Conservation (phyloP, 2,888 invertebrate genomes). For the Syritta pipiens region DNA sequence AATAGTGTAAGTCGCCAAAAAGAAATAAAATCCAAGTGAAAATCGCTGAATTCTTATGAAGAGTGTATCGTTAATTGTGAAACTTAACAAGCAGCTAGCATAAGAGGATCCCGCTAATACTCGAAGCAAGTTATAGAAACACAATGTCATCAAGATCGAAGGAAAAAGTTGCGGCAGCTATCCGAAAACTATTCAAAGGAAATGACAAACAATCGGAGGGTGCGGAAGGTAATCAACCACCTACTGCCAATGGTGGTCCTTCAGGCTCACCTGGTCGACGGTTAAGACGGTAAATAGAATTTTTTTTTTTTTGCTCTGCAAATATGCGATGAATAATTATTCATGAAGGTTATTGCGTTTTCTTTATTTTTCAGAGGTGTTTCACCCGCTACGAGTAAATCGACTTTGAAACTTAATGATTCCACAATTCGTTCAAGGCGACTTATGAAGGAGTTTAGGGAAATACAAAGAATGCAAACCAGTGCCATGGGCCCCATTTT, state of each 20-base stretch:
- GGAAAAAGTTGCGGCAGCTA: constrained; percentile 90
- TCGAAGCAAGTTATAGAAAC: constrained; percentile 19
- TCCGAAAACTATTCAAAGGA: constrained; percentile 88
- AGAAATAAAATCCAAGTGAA: background rate
- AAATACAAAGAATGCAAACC: constrained; percentile 87
- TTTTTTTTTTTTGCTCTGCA: background rate
- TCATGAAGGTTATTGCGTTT: background rate
- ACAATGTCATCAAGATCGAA: constrained; percentile 89
- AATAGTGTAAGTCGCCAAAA: background rate
- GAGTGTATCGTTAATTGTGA: constrained; percentile 2
- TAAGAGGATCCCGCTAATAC: constrained; percentile 20
- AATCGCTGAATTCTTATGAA: constrained; percentile 24
- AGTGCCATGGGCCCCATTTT: constrained; percentile 87
- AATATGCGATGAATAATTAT: background rate
- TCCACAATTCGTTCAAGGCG: constrained; percentile 86
- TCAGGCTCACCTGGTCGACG: constrained; percentile 83
- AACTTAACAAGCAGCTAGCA: constrained; percentile 10
- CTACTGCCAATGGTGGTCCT: constrained; percentile 77
- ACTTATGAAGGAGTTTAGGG: constrained; percentile 91
- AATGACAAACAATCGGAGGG: constrained; percentile 85
- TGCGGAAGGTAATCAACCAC: constrained; percentile 76
- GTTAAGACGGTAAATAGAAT: constrained; percentile 69
- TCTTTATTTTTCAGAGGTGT: constrained; percentile 73
- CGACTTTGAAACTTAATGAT: constrained; percentile 81
- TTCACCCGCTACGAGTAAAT: constrained; percentile 79